These are phyloP conservation scores for Labeo catla DNA, from an alignment of 2,113 vertebrate species.

Conservation along the genomic window DNA sequence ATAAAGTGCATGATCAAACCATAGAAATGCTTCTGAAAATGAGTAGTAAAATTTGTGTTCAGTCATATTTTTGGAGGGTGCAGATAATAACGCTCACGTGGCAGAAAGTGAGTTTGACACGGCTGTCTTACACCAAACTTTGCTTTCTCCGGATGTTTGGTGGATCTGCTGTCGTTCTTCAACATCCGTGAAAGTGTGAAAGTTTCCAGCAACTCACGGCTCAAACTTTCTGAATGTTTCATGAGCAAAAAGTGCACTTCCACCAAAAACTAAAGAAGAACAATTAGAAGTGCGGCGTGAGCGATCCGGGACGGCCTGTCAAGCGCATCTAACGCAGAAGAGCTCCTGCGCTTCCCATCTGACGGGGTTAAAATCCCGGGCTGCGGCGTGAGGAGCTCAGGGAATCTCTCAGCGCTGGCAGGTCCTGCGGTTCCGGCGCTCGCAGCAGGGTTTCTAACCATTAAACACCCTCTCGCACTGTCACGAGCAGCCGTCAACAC, in stretches of 20 bases:
- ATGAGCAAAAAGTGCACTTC: neutral
- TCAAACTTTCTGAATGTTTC: conserved; percentile 20
- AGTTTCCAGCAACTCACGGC: neutral
- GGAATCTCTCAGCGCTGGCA: conserved; percentile 9
- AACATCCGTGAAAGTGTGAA: neutral
- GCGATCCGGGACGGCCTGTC: conserved; percentile 4
- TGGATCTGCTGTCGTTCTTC: neutral
- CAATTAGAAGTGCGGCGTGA: neutral
- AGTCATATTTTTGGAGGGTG: neutral
- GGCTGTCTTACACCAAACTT: neutral
- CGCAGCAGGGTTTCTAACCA: conserved; percentile 50
- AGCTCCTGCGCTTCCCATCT: neutral
- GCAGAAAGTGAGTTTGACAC: neutral
- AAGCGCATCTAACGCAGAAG: neutral
- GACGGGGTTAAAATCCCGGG: conserved; percentile 13
- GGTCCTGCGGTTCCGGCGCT: conserved; percentile 12
- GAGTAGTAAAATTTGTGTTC: neutral
- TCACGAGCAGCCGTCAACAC: conserved; percentile 50
- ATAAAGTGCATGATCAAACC: neutral
- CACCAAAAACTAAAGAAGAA: conserved; percentile 1
- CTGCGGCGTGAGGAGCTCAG: conserved; percentile 27
- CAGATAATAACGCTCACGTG: neutral
- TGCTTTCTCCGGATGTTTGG: neutral
- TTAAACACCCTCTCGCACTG: conserved; percentile 55
- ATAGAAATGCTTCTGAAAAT: neutral